These are phyloP conservation scores for Tachina fera DNA, from an alignment of 2,888 invertebrate genomes.

Conservation along the genomic window DNA sequence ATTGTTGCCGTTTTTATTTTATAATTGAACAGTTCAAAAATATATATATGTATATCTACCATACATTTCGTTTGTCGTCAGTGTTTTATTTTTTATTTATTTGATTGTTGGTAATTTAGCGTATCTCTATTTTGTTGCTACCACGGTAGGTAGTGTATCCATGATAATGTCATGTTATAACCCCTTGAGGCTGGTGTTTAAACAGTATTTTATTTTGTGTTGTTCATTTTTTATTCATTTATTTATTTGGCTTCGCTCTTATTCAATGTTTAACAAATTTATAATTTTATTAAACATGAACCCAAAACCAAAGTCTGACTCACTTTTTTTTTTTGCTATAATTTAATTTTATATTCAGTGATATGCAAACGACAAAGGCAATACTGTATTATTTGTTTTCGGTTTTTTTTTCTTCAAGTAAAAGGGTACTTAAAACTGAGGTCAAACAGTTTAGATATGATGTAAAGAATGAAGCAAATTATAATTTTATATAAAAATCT, in stretches of 20 bases:
- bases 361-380: constrained; percentile 31
- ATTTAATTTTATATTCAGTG: constrained; percentile 10
- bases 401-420: neutral
- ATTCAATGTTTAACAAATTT: constrained; percentile 60
- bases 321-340: constrained; percentile 6
- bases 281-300: constrained; percentile 55
- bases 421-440: constrained; percentile 41
- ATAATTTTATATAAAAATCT: constrained; percentile 1
- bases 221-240: constrained; percentile 10
- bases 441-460: constrained; percentile 36
- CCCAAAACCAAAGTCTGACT: constrained; percentile 42
- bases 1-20: constrained; percentile 37
- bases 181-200: constrained; percentile 67
- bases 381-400: neutral
- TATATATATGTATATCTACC: neutral
- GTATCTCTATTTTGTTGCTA: constrained; percentile 55
- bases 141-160: constrained; percentile 57
- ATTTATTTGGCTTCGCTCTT: neutral
- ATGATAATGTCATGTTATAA: constrained; percentile 61
- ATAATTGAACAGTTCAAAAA: constrained; percentile 13
- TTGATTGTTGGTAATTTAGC: constrained; percentile 47
- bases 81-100: constrained; percentile 7
- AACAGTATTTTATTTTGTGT: constrained; percentile 38
- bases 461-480: neutral
- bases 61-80: neutral